Evolutionary conservation across 2,797 vertebrate genomes (phyloP).

Genomic region (Cynopterus sphinx): DNA sequence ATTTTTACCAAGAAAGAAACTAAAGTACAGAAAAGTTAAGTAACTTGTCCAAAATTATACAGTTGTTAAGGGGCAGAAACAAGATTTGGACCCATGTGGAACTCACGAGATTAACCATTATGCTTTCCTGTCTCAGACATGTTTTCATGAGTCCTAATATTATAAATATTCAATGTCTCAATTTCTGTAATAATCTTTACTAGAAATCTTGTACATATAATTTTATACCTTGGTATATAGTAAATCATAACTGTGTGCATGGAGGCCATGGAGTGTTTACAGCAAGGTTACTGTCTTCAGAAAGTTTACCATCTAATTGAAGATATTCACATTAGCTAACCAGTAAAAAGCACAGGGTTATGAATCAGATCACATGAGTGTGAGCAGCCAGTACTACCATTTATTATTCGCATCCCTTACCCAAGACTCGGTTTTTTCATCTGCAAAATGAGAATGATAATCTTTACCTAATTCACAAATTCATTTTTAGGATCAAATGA

Average conservation of each 20-base stretch:
- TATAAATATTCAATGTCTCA: background rate
- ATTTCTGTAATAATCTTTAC: background rate
- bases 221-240: background rate
- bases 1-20: slow-evolving; percentile 13
- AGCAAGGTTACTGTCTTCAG: background rate
- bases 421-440: background rate
- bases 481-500: background rate
- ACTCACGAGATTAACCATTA: background rate
- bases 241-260: background rate
- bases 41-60: background rate
- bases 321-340: background rate
- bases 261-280: background rate
- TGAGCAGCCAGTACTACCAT: background rate
- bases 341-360: background rate
- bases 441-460: background rate
- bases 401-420: background rate
- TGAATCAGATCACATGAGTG: background rate
- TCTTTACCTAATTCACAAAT: background rate
- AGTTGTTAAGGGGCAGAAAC: background rate
- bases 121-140: background rate
- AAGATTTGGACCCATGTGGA: background rate
- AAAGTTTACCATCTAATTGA: background rate
- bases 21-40: background rate
- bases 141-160: background rate
- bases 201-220: background rate